Evolutionary conservation across 2,113 vertebrate species (phyloP).

Genomic region (Oxygymnocypris stewartii): DNA sequence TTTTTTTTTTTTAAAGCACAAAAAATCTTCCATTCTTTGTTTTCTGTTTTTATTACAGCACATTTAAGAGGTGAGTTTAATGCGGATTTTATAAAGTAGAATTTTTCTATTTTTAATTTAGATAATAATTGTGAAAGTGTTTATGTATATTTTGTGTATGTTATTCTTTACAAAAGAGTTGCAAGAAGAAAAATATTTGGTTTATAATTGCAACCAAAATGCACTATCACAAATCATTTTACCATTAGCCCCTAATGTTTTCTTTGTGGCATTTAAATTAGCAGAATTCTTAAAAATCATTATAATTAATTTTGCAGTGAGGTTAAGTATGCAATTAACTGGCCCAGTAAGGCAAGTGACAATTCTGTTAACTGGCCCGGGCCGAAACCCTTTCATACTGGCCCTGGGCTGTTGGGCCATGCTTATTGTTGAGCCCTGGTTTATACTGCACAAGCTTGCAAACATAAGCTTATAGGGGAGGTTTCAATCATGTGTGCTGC

Average conservation of each 20-base stretch:
- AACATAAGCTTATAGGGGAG: background rate
- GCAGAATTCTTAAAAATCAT: background rate
- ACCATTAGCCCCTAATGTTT: background rate
- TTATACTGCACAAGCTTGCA: constrained; percentile 2
- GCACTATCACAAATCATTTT: too few species aligned
- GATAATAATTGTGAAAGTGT: too few species aligned
- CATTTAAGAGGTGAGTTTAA: too few species aligned
- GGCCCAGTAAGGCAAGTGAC: background rate
- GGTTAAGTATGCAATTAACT: background rate
- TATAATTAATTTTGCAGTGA: background rate
- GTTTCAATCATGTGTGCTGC: constrained; percentile 14
- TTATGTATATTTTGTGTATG: too few species aligned
- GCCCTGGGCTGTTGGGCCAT: background rate
- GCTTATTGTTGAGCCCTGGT: background rate
- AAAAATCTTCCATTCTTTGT: too few species aligned
- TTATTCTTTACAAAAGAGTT: too few species aligned
- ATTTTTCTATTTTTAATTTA: too few species aligned
- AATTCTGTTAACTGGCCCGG: background rate
- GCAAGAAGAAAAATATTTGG: too few species aligned
- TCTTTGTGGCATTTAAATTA: background rate
- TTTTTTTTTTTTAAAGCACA: too few species aligned
- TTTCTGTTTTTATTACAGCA: too few species aligned
- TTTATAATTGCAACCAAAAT: too few species aligned
- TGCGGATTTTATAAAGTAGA: too few species aligned
- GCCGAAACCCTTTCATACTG: background rate